These are phyloP conservation scores for Orcinus orca DNA, from an alignment of 2,113 vertebrate genomes.

Conservation along the genomic window DNA sequence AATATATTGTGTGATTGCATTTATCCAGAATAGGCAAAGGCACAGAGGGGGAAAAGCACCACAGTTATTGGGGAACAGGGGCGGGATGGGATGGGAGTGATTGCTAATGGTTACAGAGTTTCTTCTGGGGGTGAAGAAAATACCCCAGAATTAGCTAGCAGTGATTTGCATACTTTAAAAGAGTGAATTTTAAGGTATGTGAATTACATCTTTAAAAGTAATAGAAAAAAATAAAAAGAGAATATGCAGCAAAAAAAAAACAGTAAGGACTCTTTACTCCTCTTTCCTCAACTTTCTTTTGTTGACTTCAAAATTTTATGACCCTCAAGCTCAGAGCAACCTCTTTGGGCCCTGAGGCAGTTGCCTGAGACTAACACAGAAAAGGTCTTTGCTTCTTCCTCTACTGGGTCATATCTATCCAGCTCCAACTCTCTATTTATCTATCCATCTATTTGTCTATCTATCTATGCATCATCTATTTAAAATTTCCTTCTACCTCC, in stretches of 20 bases:
- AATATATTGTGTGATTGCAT: neutral
- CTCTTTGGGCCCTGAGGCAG: rapidly evolving
- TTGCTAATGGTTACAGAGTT: neutral
- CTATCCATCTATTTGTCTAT: too few relatives aligned
- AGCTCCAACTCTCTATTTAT: neutral
- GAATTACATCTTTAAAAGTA: neutral
- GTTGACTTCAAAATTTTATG: neutral
- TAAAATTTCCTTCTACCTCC: neutral
- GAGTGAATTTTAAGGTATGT: neutral
- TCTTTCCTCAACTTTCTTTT: neutral
- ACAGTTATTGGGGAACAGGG: neutral
- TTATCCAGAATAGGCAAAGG: neutral
- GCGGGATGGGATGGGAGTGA: neutral
- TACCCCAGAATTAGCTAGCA: neutral
- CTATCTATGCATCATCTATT: neutral
- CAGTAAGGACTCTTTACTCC: neutral
- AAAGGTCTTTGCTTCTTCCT: neutral
- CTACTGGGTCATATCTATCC: neutral
- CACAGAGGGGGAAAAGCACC: neutral
- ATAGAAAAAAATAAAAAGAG: neutral
- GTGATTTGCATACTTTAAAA: neutral
- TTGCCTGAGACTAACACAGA: neutral
- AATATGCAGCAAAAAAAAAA: neutral
- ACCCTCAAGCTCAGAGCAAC: neutral
- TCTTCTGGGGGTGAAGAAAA: neutral